Conservation (phyloP, 1,140 invertebrate genomes). For the Microplitis mediator region DNA sequence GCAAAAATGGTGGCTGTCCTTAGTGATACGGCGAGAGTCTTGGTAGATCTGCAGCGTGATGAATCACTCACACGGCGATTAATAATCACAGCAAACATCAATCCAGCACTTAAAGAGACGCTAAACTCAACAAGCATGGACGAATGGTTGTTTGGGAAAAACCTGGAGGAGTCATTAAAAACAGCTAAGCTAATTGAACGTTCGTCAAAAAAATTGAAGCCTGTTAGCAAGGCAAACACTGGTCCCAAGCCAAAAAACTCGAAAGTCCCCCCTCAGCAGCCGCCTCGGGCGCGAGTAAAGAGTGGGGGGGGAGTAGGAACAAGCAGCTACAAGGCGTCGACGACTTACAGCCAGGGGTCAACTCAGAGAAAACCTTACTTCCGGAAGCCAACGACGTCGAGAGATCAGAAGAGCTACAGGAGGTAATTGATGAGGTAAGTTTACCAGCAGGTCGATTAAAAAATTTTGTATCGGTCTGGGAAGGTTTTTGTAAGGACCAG, state of each 20-base stretch:
- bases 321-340: background rate
- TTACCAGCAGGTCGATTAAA: background rate
- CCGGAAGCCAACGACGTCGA: slow-evolving; percentile 13
- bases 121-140: slow-evolving; percentile 21
- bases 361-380: background rate
- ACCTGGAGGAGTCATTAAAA: slow-evolving; percentile 27
- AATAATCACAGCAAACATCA: slow-evolving; percentile 22
- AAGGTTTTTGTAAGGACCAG: background rate
- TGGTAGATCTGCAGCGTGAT: slow-evolving; percentile 24
- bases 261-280: slow-evolving; percentile 21
- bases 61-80: slow-evolving; percentile 26
- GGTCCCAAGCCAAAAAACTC: slow-evolving; percentile 25
- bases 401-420: slow-evolving; percentile 8
- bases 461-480: background rate
- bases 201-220: slow-evolving; percentile 25
- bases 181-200: slow-evolving; percentile 22
- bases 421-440: slow-evolving; percentile 15
- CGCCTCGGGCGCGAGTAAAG: background rate
- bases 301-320: slow-evolving; percentile 18
- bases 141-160: slow-evolving; percentile 30
- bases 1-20: slow-evolving; percentile 8
- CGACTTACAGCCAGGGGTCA: background rate
- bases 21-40: slow-evolving; percentile 12
- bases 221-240: background rate
- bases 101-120: slow-evolving; percentile 23